phyloP scores from a whole-genome alignment of 2,888 invertebrate genomes.

The Fragum sueziense region DNA sequence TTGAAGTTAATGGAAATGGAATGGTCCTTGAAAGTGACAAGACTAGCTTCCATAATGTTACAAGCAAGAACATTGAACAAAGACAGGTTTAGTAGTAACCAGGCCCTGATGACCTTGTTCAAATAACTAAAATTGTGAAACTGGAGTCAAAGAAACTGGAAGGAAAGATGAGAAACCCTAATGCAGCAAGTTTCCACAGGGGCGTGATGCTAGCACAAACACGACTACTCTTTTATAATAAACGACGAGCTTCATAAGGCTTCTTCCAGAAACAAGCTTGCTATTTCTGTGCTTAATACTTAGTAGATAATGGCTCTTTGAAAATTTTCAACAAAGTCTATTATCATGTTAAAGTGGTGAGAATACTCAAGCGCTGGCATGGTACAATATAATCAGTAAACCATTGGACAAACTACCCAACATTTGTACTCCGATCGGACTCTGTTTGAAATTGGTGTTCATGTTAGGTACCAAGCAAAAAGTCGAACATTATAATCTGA shows the following conservation, averaged over 20 bases:
- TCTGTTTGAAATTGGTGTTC: too few relatives aligned
- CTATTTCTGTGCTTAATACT: too few relatives aligned
- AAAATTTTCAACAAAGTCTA: too few relatives aligned
- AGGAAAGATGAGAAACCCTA: not conserved
- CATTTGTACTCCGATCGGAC: too few relatives aligned
- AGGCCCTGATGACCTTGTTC: not conserved
- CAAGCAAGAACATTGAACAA: not conserved
- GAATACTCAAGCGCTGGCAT: too few relatives aligned
- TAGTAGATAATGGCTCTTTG: too few relatives aligned
- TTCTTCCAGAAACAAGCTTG: too few relatives aligned
- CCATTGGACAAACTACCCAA: too few relatives aligned
- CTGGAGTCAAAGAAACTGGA: not conserved
- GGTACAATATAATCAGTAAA: too few relatives aligned
- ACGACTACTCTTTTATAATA: slow-evolving; percentile 54
- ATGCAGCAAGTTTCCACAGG: not conserved
- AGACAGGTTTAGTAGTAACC: not conserved
- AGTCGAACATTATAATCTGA: too few relatives aligned
- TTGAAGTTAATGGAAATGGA: not conserved
- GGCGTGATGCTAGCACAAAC: slow-evolving; percentile 35
- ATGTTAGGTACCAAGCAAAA: too few relatives aligned
- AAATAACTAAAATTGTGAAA: not conserved
- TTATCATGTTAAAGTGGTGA: too few relatives aligned
- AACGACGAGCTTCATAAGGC: slow-evolving; percentile 53
- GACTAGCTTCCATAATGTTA: not conserved
- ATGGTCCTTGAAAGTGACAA: not conserved